Evolutionary conservation across 2,888 invertebrate species (phyloP).

Genomic region (Masnerella sp.): DNA sequence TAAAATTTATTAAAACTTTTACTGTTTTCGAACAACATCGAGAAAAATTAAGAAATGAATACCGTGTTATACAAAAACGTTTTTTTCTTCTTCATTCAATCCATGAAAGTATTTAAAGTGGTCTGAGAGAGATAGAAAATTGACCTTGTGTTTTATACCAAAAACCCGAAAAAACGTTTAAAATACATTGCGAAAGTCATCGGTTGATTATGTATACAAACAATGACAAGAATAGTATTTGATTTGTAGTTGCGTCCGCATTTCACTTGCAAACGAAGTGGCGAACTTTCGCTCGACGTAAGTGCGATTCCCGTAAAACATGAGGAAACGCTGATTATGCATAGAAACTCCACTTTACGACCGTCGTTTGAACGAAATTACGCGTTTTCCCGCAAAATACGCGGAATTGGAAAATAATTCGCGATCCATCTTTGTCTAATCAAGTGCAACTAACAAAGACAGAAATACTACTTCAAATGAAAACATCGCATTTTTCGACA

Average conservation of each 20-base stretch:
- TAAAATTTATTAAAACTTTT: too few species aligned
- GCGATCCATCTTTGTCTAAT: neutral
- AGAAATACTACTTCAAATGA: too few species aligned
- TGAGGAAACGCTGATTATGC: conserved; percentile 36
- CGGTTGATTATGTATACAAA: conserved; percentile 17
- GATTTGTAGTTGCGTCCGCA: conserved; percentile 4
- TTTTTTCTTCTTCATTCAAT: too few species aligned
- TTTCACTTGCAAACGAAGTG: conserved; percentile 50
- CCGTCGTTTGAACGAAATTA: conserved; percentile 6
- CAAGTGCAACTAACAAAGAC: neutral
- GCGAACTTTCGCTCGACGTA: conserved; percentile 53
- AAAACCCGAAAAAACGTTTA: neutral
- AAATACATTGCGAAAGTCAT: neutral
- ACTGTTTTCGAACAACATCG: too few species aligned
- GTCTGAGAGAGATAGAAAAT: too few species aligned
- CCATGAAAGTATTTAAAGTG: too few species aligned
- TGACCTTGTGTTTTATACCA: too few species aligned
- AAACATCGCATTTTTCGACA: conserved; percentile 1
- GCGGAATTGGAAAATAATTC: neutral
- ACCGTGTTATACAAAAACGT: too few species aligned
- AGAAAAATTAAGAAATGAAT: too few species aligned
- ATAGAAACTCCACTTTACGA: conserved; percentile 34
- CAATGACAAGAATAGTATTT: conserved; percentile 27
- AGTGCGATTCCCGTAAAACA: conserved; percentile 43
- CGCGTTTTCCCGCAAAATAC: neutral